phyloP scores from a whole-genome alignment of 2,113 vertebrate species.

The Entomyzon cyanotis region DNA sequence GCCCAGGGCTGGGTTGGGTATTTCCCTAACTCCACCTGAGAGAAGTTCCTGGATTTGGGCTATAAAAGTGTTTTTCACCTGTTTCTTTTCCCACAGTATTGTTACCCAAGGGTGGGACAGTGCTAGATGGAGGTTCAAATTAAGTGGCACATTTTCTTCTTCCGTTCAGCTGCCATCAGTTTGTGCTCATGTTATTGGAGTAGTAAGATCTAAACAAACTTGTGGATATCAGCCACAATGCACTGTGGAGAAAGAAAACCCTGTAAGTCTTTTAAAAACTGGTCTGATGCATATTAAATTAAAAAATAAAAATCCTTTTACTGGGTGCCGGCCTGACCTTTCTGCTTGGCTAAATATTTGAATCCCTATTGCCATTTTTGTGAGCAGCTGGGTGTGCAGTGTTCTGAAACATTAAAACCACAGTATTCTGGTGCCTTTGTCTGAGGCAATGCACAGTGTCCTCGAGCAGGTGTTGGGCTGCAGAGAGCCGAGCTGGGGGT shows the following conservation, averaged over 20 bases:
- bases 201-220: accelerated
- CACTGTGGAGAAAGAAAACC: not conserved
- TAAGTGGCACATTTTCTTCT: not conserved
- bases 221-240: too few species aligned
- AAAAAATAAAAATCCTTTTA: accelerated
- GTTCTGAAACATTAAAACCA: not conserved
- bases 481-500: not conserved
- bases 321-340: not conserved
- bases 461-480: not conserved
- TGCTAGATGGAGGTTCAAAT: not conserved
- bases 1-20: not conserved
- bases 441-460: not conserved
- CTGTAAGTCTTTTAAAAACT: not conserved
- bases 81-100: not conserved
- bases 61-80: not conserved
- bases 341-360: not conserved
- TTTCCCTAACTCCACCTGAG: not conserved
- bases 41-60: not conserved
- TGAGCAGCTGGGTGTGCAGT: not conserved
- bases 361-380: accelerated
- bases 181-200: not conserved
- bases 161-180: not conserved
- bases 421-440: not conserved
- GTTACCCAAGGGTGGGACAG: not conserved
- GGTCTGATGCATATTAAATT: not conserved